These are phyloP conservation scores for Tetragnatha montana DNA, from an alignment of 2,888 invertebrate species.

Conservation along the genomic window DNA sequence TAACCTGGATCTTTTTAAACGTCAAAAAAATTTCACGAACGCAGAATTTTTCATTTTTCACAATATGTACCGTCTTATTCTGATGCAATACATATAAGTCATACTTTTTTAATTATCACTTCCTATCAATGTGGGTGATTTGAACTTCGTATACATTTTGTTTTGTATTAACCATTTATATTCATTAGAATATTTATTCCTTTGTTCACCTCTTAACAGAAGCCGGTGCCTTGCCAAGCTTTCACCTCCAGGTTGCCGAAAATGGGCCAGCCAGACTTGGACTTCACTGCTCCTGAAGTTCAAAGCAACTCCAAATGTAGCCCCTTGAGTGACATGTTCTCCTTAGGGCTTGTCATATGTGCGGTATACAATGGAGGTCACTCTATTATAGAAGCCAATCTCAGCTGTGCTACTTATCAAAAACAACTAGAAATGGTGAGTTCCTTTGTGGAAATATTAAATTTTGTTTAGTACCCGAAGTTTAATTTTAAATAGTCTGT, in stretches of 20 bases:
- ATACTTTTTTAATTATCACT: too few relatives aligned
- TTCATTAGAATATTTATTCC: neutral
- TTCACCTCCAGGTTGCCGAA: constrained; percentile 94
- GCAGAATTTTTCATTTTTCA: too few relatives aligned
- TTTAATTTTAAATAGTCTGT: neutral
- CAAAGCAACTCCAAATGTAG: constrained; percentile 89
- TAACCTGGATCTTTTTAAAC: too few relatives aligned
- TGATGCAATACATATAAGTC: too few relatives aligned
- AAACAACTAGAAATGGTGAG: constrained; percentile 94
- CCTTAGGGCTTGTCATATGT: constrained; percentile 94
- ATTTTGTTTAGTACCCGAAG: neutral
- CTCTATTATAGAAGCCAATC: constrained; percentile 91
- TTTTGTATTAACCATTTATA: neutral
- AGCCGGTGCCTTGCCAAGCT: constrained; percentile 85
- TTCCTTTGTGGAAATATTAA: constrained; percentile 66
- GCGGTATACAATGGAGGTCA: constrained; percentile 93
- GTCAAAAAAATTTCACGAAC: too few relatives aligned
- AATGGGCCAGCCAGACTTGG: constrained; percentile 95
- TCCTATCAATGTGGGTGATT: too few relatives aligned
- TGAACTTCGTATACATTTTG: neutral
- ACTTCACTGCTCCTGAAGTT: constrained; percentile 95
- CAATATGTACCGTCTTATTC: too few relatives aligned
- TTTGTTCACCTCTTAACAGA: constrained; percentile 79
- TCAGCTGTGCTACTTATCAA: constrained; percentile 90
- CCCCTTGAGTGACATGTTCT: constrained; percentile 96